A percentile compares a stretch with the other conserved stretches of the same genome.
Evolutionary conservation across 2,797 vertebrate genomes (phyloP).

Genomic region (Pempheris klunzingeri): DNA sequence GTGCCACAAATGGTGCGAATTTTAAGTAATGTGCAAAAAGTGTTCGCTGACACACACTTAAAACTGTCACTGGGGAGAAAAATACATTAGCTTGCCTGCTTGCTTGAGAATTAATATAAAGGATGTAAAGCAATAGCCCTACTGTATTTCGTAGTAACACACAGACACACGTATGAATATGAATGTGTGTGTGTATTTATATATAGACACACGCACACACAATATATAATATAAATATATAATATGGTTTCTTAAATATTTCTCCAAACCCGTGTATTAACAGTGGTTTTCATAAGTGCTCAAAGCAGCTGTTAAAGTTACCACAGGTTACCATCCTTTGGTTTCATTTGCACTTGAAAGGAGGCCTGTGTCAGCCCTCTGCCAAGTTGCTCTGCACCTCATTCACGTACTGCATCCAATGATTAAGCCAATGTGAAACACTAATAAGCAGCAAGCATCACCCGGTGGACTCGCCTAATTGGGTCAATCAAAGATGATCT

Average conservation of each 20-base stretch:
- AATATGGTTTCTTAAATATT: constrained; percentile 20
- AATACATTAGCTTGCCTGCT: constrained; percentile 37
- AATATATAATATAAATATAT: no score
- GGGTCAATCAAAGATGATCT: constrained; percentile 83
- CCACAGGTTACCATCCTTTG: constrained; percentile 64
- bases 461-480: constrained; percentile 80
- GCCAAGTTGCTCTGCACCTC: constrained; percentile 74
- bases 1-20: constrained; percentile 61
- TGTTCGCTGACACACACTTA: constrained; percentile 44
- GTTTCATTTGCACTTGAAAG: constrained; percentile 80
- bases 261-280: constrained; percentile 24
- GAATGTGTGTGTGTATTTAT: background rate
- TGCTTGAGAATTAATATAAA: constrained; percentile 32
- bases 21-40: constrained; percentile 60
- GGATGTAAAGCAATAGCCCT: constrained; percentile 18
- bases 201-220: background rate
- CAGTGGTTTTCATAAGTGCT: constrained; percentile 45
- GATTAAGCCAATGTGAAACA: constrained; percentile 80
- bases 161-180: background rate
- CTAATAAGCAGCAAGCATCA: constrained; percentile 82
- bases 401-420: constrained; percentile 71
- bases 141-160: background rate
- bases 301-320: constrained; percentile 65
- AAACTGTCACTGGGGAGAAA: constrained; percentile 48
- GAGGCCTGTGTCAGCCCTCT: constrained; percentile 59